A percentile compares a stretch with the other conserved stretches of the same genome.
These are phyloP conservation scores for Daktulosphaira vitifoliae DNA, from an alignment of 1,140 invertebrate species.

Conservation along the genomic window DNA sequence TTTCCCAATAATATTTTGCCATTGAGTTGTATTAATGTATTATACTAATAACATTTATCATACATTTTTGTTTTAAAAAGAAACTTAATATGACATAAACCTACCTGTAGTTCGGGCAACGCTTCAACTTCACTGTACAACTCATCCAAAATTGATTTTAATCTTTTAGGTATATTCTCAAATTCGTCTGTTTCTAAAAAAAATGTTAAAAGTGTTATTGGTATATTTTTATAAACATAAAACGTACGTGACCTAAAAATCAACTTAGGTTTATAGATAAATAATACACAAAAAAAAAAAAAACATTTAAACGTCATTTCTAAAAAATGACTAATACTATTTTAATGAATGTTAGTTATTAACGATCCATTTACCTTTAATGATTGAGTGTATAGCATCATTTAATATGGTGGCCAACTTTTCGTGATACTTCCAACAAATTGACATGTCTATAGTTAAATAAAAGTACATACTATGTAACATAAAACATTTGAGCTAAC, in stretches of 20 bases:
- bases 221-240: background rate
- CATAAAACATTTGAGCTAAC: too few species aligned
- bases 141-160: conserved; percentile 11
- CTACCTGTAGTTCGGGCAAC: conserved; percentile 14
- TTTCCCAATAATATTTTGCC: too few species aligned
- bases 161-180: background rate
- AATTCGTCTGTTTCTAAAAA: conserved; percentile 5
- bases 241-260: too few species aligned
- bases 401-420: conserved; percentile 9
- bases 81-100: too few species aligned
- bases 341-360: conserved; percentile 10
- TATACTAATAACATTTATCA: too few species aligned
- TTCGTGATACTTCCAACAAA: conserved; percentile 31
- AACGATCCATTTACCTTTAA: conserved; percentile 13
- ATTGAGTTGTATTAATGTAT: too few species aligned
- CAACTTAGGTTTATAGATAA: too few species aligned
- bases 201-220: too few species aligned
- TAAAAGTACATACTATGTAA: background rate
- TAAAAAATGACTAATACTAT: background rate
- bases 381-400: conserved; percentile 18
- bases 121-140: conserved; percentile 5
- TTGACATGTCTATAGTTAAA: background rate
- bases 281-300: too few species aligned
- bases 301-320: background rate
- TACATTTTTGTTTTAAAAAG: too few species aligned